Conservation (phyloP, 2,797 vertebrate genomes). For the Cryptoprocta ferox region DNA sequence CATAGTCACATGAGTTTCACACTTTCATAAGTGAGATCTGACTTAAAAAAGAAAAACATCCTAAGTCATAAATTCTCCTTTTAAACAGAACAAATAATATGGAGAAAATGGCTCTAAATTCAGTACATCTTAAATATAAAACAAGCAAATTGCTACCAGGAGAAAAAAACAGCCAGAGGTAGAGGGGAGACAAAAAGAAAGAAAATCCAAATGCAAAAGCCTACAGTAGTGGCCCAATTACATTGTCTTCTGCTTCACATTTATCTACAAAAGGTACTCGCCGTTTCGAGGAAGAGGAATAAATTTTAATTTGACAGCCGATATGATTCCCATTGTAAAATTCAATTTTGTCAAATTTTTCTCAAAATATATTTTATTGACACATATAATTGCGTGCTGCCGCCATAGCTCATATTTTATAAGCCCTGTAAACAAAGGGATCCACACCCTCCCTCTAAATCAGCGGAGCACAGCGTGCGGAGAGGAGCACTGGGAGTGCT, state of each 20-base stretch:
- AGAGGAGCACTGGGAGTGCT: not conserved
- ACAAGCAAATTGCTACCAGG: conserved; percentile 39
- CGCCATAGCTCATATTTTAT: conserved; percentile 52
- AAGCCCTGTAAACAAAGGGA: conserved; percentile 67
- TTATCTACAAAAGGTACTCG: conserved; percentile 73
- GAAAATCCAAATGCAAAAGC: conserved; percentile 60
- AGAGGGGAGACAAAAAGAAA: conserved; percentile 1
- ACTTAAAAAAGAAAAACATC: not conserved
- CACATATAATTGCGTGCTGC: conserved; percentile 64
- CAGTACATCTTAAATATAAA: conserved; percentile 56
- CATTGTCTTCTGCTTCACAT: conserved; percentile 43
- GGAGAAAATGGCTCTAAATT: not conserved
- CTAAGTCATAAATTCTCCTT: conserved; percentile 49
- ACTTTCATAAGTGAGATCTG: not conserved
- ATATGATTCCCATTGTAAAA: conserved; percentile 71
- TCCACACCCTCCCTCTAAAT: conserved; percentile 45
- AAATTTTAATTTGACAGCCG: conserved; percentile 76
- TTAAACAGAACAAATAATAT: conserved; percentile 38
- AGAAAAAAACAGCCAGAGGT: conserved; percentile 30
- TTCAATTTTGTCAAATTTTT: conserved; percentile 73
- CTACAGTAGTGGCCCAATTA: conserved; percentile 58
- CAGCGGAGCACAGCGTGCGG: not conserved
- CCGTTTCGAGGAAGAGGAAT: conserved; percentile 69
- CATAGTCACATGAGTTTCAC: not conserved
- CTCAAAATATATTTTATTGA: conserved; percentile 65